Base-by-base conservation (phyloP, 2,797 vertebrate species). In the Thaleichthys pacificus region DNA sequence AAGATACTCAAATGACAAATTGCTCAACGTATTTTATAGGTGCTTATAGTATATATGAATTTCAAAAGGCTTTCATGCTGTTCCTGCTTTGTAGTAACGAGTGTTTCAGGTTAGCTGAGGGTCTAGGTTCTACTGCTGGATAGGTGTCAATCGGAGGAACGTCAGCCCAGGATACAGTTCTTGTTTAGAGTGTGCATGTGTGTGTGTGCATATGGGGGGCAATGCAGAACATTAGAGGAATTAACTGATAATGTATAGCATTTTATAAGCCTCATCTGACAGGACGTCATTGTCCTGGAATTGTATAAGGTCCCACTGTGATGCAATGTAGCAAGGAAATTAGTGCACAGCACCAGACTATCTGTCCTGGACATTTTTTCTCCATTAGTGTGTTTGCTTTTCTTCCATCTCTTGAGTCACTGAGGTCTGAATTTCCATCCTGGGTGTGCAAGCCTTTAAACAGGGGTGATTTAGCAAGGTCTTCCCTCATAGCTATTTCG, bases 401-500 rank as follows among this genome's bases (percentile, higher is more conserved):
- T 26, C 38, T 24, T 69, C 61, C n/a, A 28, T 32, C 58, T 8
- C 66, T 30, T 30, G 22, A 68, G 5, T 60, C 32, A 62, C 49
- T 74, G 61, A 66, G 38, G 63, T 74, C 76, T 74, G 57, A 66
- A 8, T 70, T 69, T 72, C 60, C 24, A 65, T 72, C 5, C 35
- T 47, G 24, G 63, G 60, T 61, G 42, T 60, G 35, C 56, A 68
- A 66, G 57, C 8, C 61, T 76, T 74, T 73, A 42, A 81, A 51
- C 60, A 65, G 61, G 42, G 0, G 64, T 42, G 67, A 76, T 69
- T 80, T 70, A 82, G 24, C 79, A 71, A 68, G 71, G 67, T 58
- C 47, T 30, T 58, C 66, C 71, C 30, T 77, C 67, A 77, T 82
- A 80, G 73, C 71, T 71, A 82, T 81, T 81, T 77, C 63, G 72